Base-by-base conservation (phyloP, 2,888 invertebrate species). In the Nasonia oneida region DNA sequence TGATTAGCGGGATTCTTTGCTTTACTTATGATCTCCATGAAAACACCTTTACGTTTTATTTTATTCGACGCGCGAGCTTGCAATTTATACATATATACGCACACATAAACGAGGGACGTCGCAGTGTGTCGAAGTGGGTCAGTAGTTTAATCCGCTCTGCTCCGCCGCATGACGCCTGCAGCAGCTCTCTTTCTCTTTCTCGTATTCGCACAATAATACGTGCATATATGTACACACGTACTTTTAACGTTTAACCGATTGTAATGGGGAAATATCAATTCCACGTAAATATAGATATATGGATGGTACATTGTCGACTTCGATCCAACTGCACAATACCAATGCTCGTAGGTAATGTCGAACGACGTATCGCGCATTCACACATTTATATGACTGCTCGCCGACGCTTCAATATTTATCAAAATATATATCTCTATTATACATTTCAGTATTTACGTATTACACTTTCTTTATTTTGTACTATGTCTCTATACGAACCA, bases 321-420 rank as follows among this genome's bases (percentile, higher is more conserved):
- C 88, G 91, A 93, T 91, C 93, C 93, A 92, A 90, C 90, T 92
- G 93, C 93, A 93, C 93, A 93, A 93, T 93, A 92, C 90, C 91
- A 85, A 90, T 88, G 88, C 70, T 33, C 67, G 67, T 88, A 81
- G 79, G 85, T 87, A 87, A 86, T 50, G 61, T 47, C 64, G 64
- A 37, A 39, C 29, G 74, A 76, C 37, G 12, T 61, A n/a, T 71
- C 71, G 64, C 42, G 67, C 67, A 18, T 64, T 10, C 64, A 71
- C 29, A 14, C 74, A 29, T 64, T 39, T 61, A 47, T 29, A 70
- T 70, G 15, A 61, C 8, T 61, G 57, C n/a, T 61, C 57, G n/a
- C 57, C 57, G n/a, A n/a, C 57, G 18, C 8, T 61, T 61, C 23
- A 61, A 61, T 61, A 61, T 61, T 61, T 61, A 4, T 61, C n/a